Conservation (phyloP, 2,888 invertebrate species). For the Gordius sp. region DNA sequence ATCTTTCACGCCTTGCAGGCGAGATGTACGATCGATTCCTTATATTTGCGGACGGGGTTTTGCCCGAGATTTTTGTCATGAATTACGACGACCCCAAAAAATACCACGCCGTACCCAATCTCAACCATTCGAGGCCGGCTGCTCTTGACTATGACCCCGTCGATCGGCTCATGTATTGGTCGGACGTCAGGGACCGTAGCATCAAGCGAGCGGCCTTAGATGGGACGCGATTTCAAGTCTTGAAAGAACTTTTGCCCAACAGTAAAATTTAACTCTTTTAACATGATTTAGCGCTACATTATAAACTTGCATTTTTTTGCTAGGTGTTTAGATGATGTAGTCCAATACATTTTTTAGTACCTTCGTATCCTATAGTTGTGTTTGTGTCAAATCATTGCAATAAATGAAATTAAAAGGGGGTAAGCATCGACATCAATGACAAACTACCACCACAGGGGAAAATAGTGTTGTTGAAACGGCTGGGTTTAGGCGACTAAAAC, state of each 20-base stretch:
- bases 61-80: conserved; percentile 14
- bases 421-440: too few species aligned
- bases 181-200: not conserved
- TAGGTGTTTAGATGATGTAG: too few species aligned
- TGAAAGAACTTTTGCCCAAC: conserved; percentile 2
- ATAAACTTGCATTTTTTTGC: too few species aligned
- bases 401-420: too few species aligned
- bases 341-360: too few species aligned
- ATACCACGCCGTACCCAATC: not conserved
- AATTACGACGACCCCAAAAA: not conserved
- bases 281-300: too few species aligned
- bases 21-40: conserved; percentile 2
- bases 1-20: too few species aligned
- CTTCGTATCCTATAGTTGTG: too few species aligned
- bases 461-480: too few species aligned
- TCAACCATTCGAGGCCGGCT: not conserved
- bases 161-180: conserved; percentile 5
- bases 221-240: not conserved
- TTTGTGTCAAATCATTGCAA: too few species aligned
- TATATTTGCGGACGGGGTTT: conserved; percentile 10
- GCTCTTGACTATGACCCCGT: conserved; percentile 10
- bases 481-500: too few species aligned
- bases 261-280: not conserved
- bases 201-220: not conserved
- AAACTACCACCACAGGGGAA: too few species aligned